Base-by-base conservation (phyloP, 2,797 vertebrate species). In the Melanotaenia parkinsoni region DNA sequence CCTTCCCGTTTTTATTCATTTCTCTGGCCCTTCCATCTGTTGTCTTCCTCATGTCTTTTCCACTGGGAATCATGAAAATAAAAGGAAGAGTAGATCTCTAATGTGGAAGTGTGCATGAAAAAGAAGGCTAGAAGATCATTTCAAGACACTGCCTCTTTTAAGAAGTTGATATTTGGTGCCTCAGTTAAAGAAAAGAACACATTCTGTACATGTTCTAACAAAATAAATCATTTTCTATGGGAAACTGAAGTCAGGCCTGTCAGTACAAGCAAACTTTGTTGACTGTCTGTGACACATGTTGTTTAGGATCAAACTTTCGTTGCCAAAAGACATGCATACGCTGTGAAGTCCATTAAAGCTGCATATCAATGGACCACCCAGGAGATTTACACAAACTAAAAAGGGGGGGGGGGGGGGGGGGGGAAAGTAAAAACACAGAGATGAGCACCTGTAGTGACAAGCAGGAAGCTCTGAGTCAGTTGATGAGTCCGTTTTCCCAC, bases 281-380 rank as follows among this genome's bases (percentile, higher is more conserved):
- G 35, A 71, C 81, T 70, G 69, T 79, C 79, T 77, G 76, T 74
- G 82, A 82, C 81, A 84, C 84, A 77, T 90, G 30, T 91, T 93
- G 89, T 93, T 91, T 89, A 77, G 88, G 88, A 86, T 91, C 88
- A 80, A 71, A 73, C 74, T 71, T 78, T 74, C 70, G 72, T 85
- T 72, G 77, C 81, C 82, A 77, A 67, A 67, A 87, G 81, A 87
- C 80, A 81, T 73, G 81, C 86, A 85, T 82, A 83, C 72, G 78
- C 84, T 89, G 67, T 56, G 72, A 82, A 77, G 78, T 61, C 83
- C 85, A 81, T 84, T 88, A 91, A 88, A 92, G 77, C 71, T 18
- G 45, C 62, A 28, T 83, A 89, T 93, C 91, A 91, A 85, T 78
- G 79, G 93, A 94, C 94, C 94, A 95, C 94, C 94, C 93, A 93